These are phyloP conservation scores for Leucosticte australis DNA, from an alignment of 2,113 vertebrate genomes.

Conservation along the genomic window DNA sequence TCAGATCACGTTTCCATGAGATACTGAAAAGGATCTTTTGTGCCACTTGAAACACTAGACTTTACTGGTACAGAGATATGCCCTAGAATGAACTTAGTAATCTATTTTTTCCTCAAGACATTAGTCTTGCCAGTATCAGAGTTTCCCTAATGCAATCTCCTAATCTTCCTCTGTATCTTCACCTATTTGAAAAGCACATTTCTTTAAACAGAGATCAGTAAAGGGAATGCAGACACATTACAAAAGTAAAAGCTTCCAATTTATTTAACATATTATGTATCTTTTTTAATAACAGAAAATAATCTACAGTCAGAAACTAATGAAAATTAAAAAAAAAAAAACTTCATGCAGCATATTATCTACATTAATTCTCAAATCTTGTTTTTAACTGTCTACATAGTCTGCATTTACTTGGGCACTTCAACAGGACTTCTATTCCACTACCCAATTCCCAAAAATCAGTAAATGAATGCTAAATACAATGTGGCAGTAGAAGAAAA, in stretches of 20 bases:
- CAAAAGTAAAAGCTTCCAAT: background rate
- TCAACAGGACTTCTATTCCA: background rate
- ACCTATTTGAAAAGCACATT: background rate
- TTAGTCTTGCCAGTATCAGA: background rate
- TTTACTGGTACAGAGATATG: background rate
- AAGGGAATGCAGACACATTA: background rate
- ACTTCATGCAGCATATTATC: background rate
- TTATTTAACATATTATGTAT: background rate
- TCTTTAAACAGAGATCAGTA: background rate
- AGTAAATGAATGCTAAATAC: background rate
- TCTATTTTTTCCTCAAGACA: background rate
- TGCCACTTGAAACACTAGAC: background rate
- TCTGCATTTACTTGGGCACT: background rate
- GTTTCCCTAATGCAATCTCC: background rate
- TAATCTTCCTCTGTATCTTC: background rate
- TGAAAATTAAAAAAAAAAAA: background rate
- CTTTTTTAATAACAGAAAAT: background rate
- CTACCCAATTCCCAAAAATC: background rate
- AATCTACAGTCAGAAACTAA: background rate
- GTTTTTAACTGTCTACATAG: background rate
- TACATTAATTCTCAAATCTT: background rate
- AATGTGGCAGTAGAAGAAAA: background rate
- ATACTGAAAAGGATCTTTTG: conserved; percentile 17
- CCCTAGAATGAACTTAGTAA: background rate
- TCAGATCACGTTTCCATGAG: background rate